These are phyloP conservation scores for Caenorhabditis doughertyi DNA, from an alignment of 2,888 invertebrate species.

Conservation along the genomic window DNA sequence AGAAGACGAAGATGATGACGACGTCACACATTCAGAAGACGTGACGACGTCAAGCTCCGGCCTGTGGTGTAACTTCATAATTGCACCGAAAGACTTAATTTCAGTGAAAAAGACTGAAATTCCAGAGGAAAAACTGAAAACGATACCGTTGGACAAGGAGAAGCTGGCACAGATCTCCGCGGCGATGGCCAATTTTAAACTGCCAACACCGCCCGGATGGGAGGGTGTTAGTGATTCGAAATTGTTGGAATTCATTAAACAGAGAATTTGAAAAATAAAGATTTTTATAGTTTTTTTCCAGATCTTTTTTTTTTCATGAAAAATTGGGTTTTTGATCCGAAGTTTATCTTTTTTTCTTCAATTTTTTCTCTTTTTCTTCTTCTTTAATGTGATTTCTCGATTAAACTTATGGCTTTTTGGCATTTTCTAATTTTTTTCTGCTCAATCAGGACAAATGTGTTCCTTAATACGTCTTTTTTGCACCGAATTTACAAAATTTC, in stretches of 20 bases:
- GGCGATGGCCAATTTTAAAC: conserved; percentile 63
- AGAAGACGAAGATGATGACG: not conserved
- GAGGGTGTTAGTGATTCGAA: conserved; percentile 65
- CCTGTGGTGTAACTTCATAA: conserved; percentile 50
- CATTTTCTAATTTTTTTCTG: too few species aligned
- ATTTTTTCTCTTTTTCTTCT: too few species aligned
- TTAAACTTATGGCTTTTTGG: too few species aligned
- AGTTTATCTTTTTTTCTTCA: conserved; percentile 3
- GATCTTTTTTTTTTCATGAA: conserved; percentile 1
- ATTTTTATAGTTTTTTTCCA: not conserved
- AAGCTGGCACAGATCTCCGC: conserved; percentile 64
- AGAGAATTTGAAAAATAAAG: conserved; percentile 14
- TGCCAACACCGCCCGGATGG: conserved; percentile 71
- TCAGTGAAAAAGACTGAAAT: not conserved
- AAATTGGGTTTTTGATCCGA: not conserved
- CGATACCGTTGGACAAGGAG: conserved; percentile 48
- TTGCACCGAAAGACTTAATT: not conserved
- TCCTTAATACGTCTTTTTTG: too few species aligned
- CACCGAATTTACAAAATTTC: too few species aligned
- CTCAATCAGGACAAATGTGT: too few species aligned
- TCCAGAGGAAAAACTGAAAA: conserved; percentile 23
- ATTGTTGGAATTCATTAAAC: conserved; percentile 53
- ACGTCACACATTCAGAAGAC: not conserved
- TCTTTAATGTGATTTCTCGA: too few species aligned
- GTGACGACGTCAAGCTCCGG: conserved; percentile 26